phyloP scores from a whole-genome alignment of 2,113 vertebrate genomes.

The Amphiprion ocellaris region DNA sequence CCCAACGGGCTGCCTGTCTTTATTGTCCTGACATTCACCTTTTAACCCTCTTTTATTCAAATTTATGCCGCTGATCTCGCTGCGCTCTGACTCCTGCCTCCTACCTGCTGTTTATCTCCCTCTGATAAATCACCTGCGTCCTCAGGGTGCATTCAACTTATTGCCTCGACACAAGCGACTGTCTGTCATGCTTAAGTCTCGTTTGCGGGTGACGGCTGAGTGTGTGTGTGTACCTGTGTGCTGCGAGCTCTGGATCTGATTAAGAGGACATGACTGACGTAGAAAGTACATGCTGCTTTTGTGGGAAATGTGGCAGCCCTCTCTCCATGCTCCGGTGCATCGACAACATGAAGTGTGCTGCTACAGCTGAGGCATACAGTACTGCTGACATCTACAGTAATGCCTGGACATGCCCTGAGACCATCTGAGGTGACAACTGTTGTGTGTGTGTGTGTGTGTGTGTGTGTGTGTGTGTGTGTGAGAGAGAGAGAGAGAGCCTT shows the following conservation, averaged over 20 bases:
- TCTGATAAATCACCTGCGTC: constrained; percentile 43
- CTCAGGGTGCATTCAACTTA: constrained; percentile 30
- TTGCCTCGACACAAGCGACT: constrained; percentile 38
- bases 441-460: not conserved
- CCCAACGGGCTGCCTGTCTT: not conserved
- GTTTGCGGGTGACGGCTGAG: constrained; percentile 34
- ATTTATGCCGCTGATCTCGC: constrained; percentile 35
- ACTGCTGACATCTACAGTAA: constrained; percentile 31
- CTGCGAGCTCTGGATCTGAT: constrained; percentile 13
- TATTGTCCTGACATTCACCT: constrained; percentile 7
- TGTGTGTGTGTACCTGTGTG: constrained; percentile 6
- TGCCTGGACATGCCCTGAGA: constrained; percentile 46
- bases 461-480: constrained; percentile 18
- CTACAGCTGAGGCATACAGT: constrained; percentile 33
- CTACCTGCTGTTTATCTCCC: constrained; percentile 32
- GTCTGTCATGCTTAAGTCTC: constrained; percentile 50
- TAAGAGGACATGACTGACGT: constrained; percentile 30
- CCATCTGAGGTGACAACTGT: constrained; percentile 29
- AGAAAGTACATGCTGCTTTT: constrained; percentile 41
- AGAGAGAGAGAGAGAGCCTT: not conserved
- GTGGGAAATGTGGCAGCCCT: constrained; percentile 32
- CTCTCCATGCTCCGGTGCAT: constrained; percentile 44
- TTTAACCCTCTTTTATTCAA: constrained; percentile 38
- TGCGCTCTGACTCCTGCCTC: constrained; percentile 32
- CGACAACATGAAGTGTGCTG: constrained; percentile 12